A percentile compares a stretch with the other conserved stretches of the same genome.
Evolutionary conservation across 2,888 invertebrate genomes (phyloP).

Genomic region (Macropis europaea): DNA sequence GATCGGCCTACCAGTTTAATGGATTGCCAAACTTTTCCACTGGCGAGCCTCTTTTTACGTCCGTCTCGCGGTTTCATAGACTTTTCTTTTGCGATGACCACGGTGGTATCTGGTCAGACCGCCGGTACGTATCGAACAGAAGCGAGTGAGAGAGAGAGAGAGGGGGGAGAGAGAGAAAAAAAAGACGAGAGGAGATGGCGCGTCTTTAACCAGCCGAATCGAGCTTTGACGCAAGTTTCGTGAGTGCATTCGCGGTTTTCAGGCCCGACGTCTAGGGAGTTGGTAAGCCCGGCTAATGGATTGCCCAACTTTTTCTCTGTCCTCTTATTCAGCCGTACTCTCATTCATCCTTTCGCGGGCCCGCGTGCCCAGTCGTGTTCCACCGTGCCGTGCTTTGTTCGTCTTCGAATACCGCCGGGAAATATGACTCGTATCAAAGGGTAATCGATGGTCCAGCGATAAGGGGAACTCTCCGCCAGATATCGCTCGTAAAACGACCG

Average conservation of each 20-base stretch:
- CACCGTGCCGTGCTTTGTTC: constrained; percentile 25
- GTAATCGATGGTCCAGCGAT: constrained; percentile 40
- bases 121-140: constrained; percentile 4
- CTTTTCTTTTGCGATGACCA: constrained; percentile 18
- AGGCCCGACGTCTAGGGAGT: constrained; percentile 37
- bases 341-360: constrained; percentile 42
- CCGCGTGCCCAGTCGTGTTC: neutral
- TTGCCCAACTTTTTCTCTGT: constrained; percentile 59
- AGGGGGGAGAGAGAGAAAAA: neutral
- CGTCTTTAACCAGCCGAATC: constrained; percentile 58
- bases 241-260: constrained; percentile 48
- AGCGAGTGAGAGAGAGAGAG: constrained; percentile 3
- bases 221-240: constrained; percentile 73
- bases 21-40: constrained; percentile 38
- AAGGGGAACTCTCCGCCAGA: neutral
- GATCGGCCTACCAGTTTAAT: constrained; percentile 29
- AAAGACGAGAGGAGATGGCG: neutral
- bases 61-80: constrained; percentile 2
- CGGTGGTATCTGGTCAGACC: constrained; percentile 12
- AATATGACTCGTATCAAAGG: constrained; percentile 32
- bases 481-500: neutral
- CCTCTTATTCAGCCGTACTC: constrained; percentile 43
- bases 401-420: constrained; percentile 19
- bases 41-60: neutral
- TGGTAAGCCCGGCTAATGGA: constrained; percentile 54